These are phyloP conservation scores for Picus viridis DNA, from an alignment of 2,797 vertebrate species.

Conservation along the genomic window DNA sequence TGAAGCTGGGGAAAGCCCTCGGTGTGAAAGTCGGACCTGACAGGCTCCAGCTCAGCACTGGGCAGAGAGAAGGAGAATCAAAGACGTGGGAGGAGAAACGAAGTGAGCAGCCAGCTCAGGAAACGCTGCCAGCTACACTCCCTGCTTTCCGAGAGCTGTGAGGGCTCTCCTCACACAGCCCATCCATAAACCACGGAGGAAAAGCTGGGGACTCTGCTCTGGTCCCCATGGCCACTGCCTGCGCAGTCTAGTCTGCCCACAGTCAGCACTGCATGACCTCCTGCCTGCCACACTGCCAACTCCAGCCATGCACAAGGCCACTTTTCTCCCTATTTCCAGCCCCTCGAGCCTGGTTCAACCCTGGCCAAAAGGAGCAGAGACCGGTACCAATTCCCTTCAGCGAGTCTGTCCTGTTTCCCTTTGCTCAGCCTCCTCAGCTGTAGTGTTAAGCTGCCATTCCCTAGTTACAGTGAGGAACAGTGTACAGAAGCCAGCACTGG, in stretches of 20 bases:
- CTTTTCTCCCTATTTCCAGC: background rate
- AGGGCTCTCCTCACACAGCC: slow-evolving; percentile 1
- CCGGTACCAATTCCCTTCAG: background rate
- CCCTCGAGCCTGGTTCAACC: background rate
- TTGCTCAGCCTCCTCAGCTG: background rate
- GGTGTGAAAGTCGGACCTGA: background rate
- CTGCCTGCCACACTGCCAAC: background rate
- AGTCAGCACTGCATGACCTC: background rate
- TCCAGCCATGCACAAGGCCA: background rate
- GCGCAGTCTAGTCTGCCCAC: background rate
- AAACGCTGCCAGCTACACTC: background rate
- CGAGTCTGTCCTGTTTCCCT: background rate
- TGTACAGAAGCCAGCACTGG: background rate
- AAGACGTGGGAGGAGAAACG: slow-evolving; percentile 7
- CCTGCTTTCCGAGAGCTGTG: background rate
- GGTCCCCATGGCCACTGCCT: fast-evolving
- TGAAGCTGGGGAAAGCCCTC: slow-evolving; percentile 30
- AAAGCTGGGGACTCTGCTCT: background rate
- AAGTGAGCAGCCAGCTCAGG: background rate
- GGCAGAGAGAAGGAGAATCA: slow-evolving; percentile 43
- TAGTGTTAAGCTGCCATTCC: background rate
- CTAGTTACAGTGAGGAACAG: background rate
- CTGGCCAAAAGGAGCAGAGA: background rate
- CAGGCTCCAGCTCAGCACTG: slow-evolving; percentile 64
- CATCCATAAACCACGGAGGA: fast-evolving